These are phyloP conservation scores for Eupsittula cactorum DNA, from an alignment of 2,113 vertebrate genomes.

Conservation along the genomic window DNA sequence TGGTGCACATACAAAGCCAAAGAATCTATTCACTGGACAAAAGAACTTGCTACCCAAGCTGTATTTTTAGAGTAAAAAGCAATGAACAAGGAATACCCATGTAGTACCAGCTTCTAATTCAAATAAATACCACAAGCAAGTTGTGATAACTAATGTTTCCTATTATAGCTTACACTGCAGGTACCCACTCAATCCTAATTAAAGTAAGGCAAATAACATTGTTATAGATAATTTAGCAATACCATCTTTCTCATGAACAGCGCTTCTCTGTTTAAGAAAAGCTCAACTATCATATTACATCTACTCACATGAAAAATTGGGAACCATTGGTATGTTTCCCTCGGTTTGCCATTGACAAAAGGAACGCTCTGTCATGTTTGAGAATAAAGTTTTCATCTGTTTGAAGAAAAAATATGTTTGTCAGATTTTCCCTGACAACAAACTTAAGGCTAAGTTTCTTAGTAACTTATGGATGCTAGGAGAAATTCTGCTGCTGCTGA, in stretches of 20 bases:
- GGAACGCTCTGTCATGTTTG: conserved; percentile 98
- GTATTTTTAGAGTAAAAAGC: neutral
- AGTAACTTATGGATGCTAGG: conserved; percentile 63
- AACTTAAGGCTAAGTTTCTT: conserved; percentile 32
- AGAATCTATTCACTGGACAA: neutral
- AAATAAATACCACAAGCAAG: neutral
- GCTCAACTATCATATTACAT: conserved; percentile 28
- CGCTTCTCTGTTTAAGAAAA: conserved; percentile 76
- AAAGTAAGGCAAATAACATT: neutral
- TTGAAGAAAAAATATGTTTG: conserved; percentile 76
- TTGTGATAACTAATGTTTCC: neutral
- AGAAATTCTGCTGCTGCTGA: conserved; percentile 73
- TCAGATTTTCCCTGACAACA: conserved; percentile 48
- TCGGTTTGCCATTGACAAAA: conserved; percentile 99
- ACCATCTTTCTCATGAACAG: conserved; percentile 82
- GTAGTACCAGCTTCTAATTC: conserved; percentile 4
- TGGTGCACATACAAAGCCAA: neutral
- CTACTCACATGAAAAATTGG: conserved; percentile 99
- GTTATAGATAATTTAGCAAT: conserved; percentile 26
- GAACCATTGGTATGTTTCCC: conserved; percentile 99
- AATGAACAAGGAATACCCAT: neutral
- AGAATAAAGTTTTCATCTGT: conserved; percentile 99
- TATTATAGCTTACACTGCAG: neutral
- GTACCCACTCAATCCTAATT: neutral
- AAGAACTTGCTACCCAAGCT: neutral